Percentiles rank a stretch among this genome's conserved stretches.
Evolutionary conservation across 2,888 invertebrate genomes (phyloP).

Genomic region (Capitulum mitella): DNA sequence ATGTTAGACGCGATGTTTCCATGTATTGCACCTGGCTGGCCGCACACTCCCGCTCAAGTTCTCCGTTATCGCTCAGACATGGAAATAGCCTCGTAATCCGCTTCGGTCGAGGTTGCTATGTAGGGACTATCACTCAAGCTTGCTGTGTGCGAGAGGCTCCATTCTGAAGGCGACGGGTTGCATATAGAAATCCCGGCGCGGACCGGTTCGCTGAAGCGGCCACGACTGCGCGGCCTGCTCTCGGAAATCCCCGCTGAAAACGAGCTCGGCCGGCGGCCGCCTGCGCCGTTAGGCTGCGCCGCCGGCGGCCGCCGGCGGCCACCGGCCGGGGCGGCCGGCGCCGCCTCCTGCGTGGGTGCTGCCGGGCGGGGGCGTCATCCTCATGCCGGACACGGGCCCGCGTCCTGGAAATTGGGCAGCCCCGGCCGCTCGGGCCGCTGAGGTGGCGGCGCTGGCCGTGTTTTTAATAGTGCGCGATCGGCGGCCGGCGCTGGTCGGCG

Average conservation of each 20-base stretch:
- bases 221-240: neutral
- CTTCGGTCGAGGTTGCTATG: too few species aligned
- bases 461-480: neutral
- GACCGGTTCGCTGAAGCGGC: neutral
- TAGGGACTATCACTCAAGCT: too few species aligned
- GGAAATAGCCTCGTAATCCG: too few species aligned
- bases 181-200: neutral
- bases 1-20: too few species aligned
- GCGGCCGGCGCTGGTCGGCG: neutral
- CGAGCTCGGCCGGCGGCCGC: neutral
- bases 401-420: conserved; percentile 14
- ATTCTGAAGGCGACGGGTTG: too few species aligned
- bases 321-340: neutral
- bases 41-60: too few species aligned
- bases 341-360: neutral
- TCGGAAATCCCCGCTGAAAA: conserved; percentile 6
- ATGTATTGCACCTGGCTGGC: too few species aligned
- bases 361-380: neutral
- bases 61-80: too few species aligned
- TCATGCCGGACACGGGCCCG: neutral
- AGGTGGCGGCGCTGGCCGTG: neutral
- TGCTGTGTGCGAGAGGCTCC: too few species aligned
- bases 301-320: neutral
- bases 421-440: neutral
- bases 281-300: neutral